These are phyloP conservation scores for Trogon melanurus DNA, from an alignment of 2,113 vertebrate species.

Conservation along the genomic window DNA sequence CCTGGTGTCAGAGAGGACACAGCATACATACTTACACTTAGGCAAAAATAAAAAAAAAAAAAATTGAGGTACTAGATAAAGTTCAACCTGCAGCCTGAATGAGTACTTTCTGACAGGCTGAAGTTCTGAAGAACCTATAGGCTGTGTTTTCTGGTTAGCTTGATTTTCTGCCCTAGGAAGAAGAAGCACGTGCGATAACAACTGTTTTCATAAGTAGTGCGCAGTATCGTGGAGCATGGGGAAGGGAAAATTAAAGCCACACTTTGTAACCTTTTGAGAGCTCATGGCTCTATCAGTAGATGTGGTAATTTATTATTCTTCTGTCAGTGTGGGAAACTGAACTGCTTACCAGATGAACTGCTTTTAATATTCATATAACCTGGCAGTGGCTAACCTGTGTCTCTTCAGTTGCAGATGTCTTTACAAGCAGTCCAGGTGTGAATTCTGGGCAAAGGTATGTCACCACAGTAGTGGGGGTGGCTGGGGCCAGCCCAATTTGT, in stretches of 20 bases:
- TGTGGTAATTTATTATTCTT: neutral
- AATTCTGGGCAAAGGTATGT: slow-evolving; percentile 36
- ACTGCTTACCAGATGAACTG: neutral
- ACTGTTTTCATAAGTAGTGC: neutral
- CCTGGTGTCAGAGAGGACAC: neutral
- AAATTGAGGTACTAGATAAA: neutral
- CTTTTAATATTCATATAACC: neutral
- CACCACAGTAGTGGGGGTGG: neutral
- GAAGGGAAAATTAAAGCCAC: slow-evolving; percentile 5
- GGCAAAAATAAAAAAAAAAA: neutral
- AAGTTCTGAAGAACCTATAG: slow-evolving; percentile 56
- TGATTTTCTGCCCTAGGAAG: slow-evolving; percentile 26
- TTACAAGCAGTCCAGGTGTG: neutral
- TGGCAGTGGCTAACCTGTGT: neutral
- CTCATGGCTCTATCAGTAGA: neutral
- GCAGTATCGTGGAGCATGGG: neutral
- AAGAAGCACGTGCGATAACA: neutral
- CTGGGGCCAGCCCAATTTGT: neutral
- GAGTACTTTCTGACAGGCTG: neutral
- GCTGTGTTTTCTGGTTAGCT: slow-evolving; percentile 22
- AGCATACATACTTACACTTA: neutral
- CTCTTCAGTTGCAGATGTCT: neutral
- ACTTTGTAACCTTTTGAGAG: neutral
- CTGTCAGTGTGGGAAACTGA: neutral
- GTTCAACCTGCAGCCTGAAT: neutral